These are phyloP conservation scores for Plusia festucae DNA, from an alignment of 2,888 invertebrate species.

Conservation along the genomic window DNA sequence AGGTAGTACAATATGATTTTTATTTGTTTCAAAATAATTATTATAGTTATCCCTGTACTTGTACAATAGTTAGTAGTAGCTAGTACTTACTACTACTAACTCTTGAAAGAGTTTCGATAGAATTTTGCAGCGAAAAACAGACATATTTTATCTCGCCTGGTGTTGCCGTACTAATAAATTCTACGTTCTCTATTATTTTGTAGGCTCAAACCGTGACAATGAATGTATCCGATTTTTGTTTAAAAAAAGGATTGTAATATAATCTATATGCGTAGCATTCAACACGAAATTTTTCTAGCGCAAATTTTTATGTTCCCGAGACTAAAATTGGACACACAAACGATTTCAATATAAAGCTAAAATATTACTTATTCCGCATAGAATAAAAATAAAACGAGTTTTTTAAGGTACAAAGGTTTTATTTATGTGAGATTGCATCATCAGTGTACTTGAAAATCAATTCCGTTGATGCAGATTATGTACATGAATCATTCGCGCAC, in stretches of 20 bases:
- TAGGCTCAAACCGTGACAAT: background rate
- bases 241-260: slow-evolving; percentile 18
- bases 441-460: background rate
- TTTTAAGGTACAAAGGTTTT: background rate
- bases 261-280: slow-evolving; percentile 13
- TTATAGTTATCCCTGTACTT: too few species aligned
- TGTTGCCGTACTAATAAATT: background rate
- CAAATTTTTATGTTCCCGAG: slow-evolving; percentile 26
- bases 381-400: slow-evolving; percentile 12
- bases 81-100: too few species aligned
- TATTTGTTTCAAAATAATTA: too few species aligned
- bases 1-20: too few species aligned
- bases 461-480: slow-evolving; percentile 1
- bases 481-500: background rate
- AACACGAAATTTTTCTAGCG: slow-evolving; percentile 24
- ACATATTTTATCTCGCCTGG: too few species aligned
- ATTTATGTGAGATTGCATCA: slow-evolving; percentile 3
- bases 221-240: background rate
- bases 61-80: too few species aligned
- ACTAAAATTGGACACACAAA: slow-evolving; percentile 24
- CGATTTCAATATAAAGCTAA: slow-evolving; percentile 38
- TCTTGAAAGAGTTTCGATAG: too few species aligned
- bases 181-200: background rate
- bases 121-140: too few species aligned
- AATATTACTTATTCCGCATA: slow-evolving; percentile 30